Base-by-base conservation (phyloP, 1,140 invertebrate species). In the Bombus balteatus region DNA sequence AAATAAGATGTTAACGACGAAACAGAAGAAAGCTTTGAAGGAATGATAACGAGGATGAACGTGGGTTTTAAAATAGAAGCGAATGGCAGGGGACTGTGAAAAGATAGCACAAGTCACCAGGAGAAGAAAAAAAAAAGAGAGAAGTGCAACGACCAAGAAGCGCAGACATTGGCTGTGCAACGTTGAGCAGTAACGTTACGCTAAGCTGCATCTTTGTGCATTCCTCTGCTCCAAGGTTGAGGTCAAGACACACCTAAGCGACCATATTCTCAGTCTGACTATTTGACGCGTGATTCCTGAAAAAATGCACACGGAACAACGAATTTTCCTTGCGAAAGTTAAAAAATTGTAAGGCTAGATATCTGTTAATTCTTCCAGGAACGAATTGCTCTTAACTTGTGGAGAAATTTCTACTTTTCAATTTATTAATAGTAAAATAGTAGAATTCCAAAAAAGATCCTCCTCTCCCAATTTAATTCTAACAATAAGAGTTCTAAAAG, bases 161-260 rank as follows among this genome's bases (percentile, higher is more conserved):
- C 22, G 3, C 47, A 86, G 84, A 89, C 89, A 82, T 32, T 32
- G 41, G 81, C 82, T 66, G 80, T 75, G 86, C 47, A 53, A 53
- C 47, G 47, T 53, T 53, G 18, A 53, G 47, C 34, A 73, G 43
- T 57, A 84, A 89, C 89, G 92, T 93, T 91, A 92, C 89, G 91
- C 91, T 90, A 86, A 13, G 91, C 89, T 87, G 65, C 86, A 5
- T 66, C 81, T 81, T 85, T 71, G 88, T 90, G 90, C 92, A 92
- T 94, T 93, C 93, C 92, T 90, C 68, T 85, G 85, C 85, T 87
- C 89, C 93, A 94, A 94, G 93, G 93, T 92, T 93, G 91, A 92
- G 92, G 94, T 93, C 94, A 94, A 94, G 92, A 90, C 79, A 92
- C 92, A 93, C 88, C 88, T 92, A 92, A 93, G 92, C 91, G 90